Evolutionary conservation across 1,140 invertebrate genomes (phyloP), one percentile per base, ranked within the genome.

Genomic region (Hesperophylax magnus): DNA sequence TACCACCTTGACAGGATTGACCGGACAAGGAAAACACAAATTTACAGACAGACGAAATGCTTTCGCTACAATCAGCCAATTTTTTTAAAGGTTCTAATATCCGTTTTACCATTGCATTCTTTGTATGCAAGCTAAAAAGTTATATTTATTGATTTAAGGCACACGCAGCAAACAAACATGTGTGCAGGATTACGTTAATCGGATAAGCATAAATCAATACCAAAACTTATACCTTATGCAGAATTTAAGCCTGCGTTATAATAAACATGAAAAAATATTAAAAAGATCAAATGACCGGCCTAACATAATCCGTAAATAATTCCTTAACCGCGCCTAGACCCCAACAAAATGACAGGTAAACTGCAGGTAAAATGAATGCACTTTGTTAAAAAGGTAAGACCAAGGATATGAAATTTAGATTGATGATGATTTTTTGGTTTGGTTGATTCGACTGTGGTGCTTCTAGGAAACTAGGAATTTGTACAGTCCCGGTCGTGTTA

Each of bases 251-350:
- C 11, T 8, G 9, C 39, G 39, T 47, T 47, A 14, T 14, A 61
- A 61, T 22, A 58, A n/a, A 7, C 20, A 61, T 61, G 58, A 24
- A 61, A 61, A 61, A 20, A 61, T 20, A 61, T 14, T 14, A 61
- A 24, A 24, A 61, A 61, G 18, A 61, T 61, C 58, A 18, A 61
- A 61, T 61, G 18, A 20, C 58, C 24, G 18, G 18, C 58, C 58
- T 61, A 61, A 61, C 58, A 9, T 61, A 20, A 61, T 61, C 58
- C 58, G 24, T 14, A 61, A 61, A 20, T 61, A 61, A 18, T 61
- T 61, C 58, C 18, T 60, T 60, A 60, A 60, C 56, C 58, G 14
- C 58, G 58, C 11, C 4, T 20, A n/a, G 18, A 61, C 18, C 20
- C 9, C 58, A 3, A 61, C 58, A 61, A 24, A 20, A 8, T 11